phyloP scores from a whole-genome alignment of 2,888 invertebrate genomes.

The Oligia fasciuncula region DNA sequence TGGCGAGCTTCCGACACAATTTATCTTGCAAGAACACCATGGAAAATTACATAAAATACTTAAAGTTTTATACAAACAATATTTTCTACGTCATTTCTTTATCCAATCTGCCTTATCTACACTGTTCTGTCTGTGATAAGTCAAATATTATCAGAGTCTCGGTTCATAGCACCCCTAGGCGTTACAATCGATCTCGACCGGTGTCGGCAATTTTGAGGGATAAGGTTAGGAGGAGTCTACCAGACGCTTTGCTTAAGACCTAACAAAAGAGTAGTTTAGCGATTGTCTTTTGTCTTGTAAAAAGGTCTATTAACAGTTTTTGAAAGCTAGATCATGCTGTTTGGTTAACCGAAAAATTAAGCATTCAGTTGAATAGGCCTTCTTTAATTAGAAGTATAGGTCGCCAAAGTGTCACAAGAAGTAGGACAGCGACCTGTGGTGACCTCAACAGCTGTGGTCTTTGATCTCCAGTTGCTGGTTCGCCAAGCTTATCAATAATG shows the following conservation, averaged over 20 bases:
- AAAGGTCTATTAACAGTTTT: neutral
- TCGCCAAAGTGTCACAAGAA: conserved; percentile 18
- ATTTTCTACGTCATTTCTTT: neutral
- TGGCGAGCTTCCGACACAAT: conserved; percentile 18
- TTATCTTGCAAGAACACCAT: conserved; percentile 17
- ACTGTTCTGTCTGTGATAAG: neutral
- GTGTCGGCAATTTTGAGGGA: conserved; percentile 32
- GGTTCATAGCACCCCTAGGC: neutral
- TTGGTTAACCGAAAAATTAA: neutral
- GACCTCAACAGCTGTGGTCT: conserved; percentile 28
- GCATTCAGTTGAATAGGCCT: neutral
- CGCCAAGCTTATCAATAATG: neutral
- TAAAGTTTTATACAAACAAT: neutral
- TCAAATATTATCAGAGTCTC: conserved; percentile 1
- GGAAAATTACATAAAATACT: conserved; percentile 18
- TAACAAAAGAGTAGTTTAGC: neutral
- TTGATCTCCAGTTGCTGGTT: neutral
- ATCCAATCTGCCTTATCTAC: neutral
- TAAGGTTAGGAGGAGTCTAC: conserved; percentile 22
- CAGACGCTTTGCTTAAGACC: conserved; percentile 9
- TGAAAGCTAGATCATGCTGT: neutral
- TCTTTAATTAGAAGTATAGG: conserved; percentile 22
- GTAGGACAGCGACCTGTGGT: conserved; percentile 15
- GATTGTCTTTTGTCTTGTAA: neutral
- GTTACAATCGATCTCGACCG: conserved; percentile 44